These are phyloP conservation scores for Meloe dianella DNA, from an alignment of 2,888 invertebrate genomes.

Conservation along the genomic window DNA sequence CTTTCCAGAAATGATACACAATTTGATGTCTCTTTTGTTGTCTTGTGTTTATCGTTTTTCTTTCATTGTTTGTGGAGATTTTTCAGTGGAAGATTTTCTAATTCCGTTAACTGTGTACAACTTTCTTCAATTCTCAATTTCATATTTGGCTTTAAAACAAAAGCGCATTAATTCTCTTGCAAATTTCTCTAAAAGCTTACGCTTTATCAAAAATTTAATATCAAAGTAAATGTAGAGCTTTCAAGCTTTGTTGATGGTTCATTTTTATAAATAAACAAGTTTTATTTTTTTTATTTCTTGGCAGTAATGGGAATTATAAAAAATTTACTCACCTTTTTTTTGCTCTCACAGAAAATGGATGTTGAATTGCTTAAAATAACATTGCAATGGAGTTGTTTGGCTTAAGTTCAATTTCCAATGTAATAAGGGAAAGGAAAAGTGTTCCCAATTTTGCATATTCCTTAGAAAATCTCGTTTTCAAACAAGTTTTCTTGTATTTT, in stretches of 20 bases:
- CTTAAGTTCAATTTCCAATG: neutral
- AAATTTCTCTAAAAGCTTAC: neutral
- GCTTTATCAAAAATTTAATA: neutral
- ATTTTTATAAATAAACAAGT: neutral
- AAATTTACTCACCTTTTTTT: neutral
- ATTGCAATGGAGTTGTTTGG: slow-evolving; percentile 3
- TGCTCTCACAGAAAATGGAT: neutral
- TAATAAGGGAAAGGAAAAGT: neutral
- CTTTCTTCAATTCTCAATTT: neutral
- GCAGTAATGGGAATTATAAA: neutral
- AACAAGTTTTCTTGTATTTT: too few species aligned
- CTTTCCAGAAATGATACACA: neutral
- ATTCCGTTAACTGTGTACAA: neutral
- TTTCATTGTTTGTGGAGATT: neutral
- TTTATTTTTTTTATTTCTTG: neutral
- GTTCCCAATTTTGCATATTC: too few species aligned
- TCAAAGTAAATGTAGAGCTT: neutral
- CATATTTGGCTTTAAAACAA: neutral
- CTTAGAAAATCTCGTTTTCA: too few species aligned
- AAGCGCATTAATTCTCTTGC: neutral
- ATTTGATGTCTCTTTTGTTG: neutral
- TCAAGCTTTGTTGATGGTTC: neutral
- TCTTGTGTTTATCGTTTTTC: too few species aligned
- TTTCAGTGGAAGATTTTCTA: neutral
- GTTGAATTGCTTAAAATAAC: neutral